A percentile compares a stretch with the other conserved stretches of the same genome.
Evolutionary conservation across 2,113 vertebrate genomes (phyloP).

Genomic region (Pachycephala philippinensis): DNA sequence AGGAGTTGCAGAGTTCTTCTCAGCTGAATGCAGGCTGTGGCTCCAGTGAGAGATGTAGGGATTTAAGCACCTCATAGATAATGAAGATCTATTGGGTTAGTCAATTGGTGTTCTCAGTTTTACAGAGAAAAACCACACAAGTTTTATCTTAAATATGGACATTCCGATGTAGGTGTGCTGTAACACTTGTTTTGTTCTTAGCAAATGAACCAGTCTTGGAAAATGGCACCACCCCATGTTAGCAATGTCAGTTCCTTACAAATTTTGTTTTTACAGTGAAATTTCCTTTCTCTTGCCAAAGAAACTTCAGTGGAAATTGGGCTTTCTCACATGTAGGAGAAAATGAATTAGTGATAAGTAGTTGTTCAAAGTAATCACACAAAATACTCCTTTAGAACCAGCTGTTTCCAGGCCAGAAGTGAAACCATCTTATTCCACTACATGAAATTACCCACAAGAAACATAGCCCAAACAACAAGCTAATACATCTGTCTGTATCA

Average conservation of each 20-base stretch:
- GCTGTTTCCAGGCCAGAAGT: neutral
- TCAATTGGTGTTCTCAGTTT: neutral
- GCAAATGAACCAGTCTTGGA: neutral
- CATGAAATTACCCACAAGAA: neutral
- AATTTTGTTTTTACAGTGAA: neutral
- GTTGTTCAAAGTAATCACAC: neutral
- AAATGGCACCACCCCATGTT: neutral
- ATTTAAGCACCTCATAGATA: neutral
- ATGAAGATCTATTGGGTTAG: neutral
- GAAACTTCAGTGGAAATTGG: neutral
- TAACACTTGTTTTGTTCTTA: neutral
- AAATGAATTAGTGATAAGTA: neutral
- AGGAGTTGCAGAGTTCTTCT: neutral
- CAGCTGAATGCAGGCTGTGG: neutral
- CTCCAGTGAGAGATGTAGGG: neutral
- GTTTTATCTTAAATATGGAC: neutral
- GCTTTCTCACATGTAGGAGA: neutral
- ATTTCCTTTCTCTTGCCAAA: neutral
- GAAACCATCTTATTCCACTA: neutral
- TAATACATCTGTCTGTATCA: neutral
- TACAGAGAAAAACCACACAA: neutral
- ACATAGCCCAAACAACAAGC: neutral
- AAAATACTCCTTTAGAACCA: neutral
- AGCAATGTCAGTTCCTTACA: neutral
- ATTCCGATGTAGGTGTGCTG: neutral